phyloP scores from a whole-genome alignment of 2,113 vertebrate species.

The Nematolebias whitei region DNA sequence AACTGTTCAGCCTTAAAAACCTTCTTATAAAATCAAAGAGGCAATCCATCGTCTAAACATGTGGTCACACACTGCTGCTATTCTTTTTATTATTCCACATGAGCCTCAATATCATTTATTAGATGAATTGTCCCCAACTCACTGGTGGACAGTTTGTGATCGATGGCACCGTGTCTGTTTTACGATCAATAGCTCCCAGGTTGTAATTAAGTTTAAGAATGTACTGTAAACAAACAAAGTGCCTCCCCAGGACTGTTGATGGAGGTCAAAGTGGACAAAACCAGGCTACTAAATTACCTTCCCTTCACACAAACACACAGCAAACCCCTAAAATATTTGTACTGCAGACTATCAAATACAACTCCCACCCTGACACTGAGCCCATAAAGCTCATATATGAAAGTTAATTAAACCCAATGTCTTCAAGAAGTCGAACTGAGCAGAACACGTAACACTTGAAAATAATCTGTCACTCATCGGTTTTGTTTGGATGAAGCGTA shows the following conservation, averaged over 20 bases:
- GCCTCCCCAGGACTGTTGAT: constrained; percentile 28
- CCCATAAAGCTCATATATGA: background rate
- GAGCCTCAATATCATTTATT: constrained; percentile 29
- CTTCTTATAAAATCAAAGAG: background rate
- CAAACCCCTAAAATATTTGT: background rate
- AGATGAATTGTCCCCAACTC: constrained; percentile 57
- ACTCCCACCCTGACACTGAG: background rate
- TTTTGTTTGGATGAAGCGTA: too few relatives aligned
- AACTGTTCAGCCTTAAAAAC: background rate
- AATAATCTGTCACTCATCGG: too few relatives aligned
- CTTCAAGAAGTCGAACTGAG: too few relatives aligned
- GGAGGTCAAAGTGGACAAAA: constrained; percentile 2
- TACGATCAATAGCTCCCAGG: constrained; percentile 53
- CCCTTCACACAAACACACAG: constrained; percentile 5
- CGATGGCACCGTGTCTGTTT: constrained; percentile 36
- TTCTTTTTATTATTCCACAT: constrained; percentile 34
- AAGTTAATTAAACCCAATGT: too few relatives aligned
- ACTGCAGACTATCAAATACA: background rate
- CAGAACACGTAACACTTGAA: too few relatives aligned
- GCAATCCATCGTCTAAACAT: background rate
- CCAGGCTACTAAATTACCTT: constrained; percentile 29
- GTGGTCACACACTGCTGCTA: constrained; percentile 13
- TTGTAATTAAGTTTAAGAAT: constrained; percentile 67
- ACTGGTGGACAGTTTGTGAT: constrained; percentile 46
- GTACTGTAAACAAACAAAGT: constrained; percentile 63